Conservation (phyloP, 2,113 vertebrate genomes). For the Oreotragus oreotragus region DNA sequence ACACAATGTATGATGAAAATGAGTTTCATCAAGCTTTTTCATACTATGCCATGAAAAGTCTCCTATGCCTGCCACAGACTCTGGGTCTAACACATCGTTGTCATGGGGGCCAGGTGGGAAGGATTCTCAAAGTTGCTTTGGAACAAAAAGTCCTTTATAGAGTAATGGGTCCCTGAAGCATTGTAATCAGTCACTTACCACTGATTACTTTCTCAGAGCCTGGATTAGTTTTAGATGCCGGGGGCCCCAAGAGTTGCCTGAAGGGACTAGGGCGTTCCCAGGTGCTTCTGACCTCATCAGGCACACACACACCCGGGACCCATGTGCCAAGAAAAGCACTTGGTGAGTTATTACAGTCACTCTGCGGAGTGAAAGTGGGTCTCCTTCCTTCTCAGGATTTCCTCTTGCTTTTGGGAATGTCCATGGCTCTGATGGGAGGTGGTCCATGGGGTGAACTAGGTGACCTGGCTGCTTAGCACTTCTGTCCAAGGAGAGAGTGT, state of each 20-base stretch:
- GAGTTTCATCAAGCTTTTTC: neutral
- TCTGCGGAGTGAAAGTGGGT: constrained; percentile 32
- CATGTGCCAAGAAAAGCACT: constrained; percentile 70
- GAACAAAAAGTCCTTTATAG: constrained; percentile 75
- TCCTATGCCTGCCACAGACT: neutral
- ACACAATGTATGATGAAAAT: neutral
- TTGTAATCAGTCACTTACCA: constrained; percentile 72
- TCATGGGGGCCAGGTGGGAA: neutral
- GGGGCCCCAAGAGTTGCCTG: constrained; percentile 58
- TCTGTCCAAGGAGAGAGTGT: neutral
- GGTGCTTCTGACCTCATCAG: constrained; percentile 73
- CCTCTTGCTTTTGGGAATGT: neutral
- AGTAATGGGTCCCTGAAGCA: constrained; percentile 74
- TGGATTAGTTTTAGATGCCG: constrained; percentile 76
- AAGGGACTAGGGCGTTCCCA: constrained; percentile 57
- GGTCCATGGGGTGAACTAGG: neutral
- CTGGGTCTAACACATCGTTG: neutral
- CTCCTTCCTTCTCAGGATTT: constrained; percentile 62
- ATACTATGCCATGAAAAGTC: neutral
- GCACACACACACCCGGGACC: constrained; percentile 12
- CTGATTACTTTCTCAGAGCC: constrained; percentile 76
- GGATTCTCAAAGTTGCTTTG: constrained; percentile 68
- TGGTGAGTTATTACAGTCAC: constrained; percentile 65
- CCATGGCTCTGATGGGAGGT: constrained; percentile 1
- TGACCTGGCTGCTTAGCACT: neutral